Evolutionary conservation across 2,888 invertebrate species (phyloP), one percentile per base, ranked within the genome.

Genomic region (Aethes cnicana): DNA sequence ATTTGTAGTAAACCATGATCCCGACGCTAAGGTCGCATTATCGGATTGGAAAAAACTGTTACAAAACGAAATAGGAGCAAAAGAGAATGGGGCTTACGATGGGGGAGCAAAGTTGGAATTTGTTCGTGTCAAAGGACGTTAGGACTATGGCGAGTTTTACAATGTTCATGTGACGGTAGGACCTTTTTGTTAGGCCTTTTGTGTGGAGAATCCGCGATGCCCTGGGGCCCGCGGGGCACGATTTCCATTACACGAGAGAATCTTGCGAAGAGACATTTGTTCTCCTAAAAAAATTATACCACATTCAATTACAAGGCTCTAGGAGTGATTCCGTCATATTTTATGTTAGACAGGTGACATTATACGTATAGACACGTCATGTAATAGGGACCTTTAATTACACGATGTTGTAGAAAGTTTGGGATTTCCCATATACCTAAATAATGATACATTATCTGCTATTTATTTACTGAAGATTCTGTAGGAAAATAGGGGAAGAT

Each of bases 1-100:
- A 88, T 88, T 88, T 88, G 87, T 88, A 88, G 87, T 88, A 87
- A 88, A 87, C 87, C 87, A 87, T 86, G 87, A 87, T 87, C 86
- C 84, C 82, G 81, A 74, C 84, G 80, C 84, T 85, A 87, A 86
- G 85, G 85, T 86, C 83, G 84, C 85, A 87, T 88, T 88, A 88
- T 87, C 86, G 84, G 84, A 88, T 86, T 85, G 86, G 83, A 85
- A 86, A 85, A 86, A 87, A 87, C 84, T 80, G 83, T 85, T 82
- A 79, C 80, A 77, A 74, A 77, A 81, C 69, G 73, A 67, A 63
- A 56, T 57, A 41, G 52, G 25, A 12, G 32, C 25, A 52, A 56
- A n/a, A 61, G 56, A 81, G 83, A 84, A 68, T 74, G 63, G 59
- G 64, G 62, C 76, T 77, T 81, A 74, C 53, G 42, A 2, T 26